Conservation (phyloP, 1,140 invertebrate species). For the Amphibalanus amphitrite region DNA sequence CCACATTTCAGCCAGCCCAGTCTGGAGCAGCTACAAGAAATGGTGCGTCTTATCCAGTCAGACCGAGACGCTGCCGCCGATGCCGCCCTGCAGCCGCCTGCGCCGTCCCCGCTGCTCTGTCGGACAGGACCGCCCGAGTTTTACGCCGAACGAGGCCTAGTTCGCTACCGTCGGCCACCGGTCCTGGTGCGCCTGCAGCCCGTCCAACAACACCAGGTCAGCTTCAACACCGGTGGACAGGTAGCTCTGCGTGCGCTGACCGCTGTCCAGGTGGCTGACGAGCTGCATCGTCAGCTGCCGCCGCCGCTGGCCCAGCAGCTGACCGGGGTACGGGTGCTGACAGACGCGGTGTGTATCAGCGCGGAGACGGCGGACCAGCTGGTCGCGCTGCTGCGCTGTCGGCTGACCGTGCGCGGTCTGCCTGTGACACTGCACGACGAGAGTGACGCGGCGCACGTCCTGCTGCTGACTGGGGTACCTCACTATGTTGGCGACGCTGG, state of each 20-base stretch:
- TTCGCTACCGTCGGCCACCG: no score
- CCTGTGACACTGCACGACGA: constrained; percentile 23
- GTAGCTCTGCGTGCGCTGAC: background rate
- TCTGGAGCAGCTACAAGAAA: background rate
- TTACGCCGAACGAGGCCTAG: background rate
- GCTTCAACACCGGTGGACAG: background rate
- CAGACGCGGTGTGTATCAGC: constrained; percentile 23
- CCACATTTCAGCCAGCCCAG: background rate
- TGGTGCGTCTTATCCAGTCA: background rate
- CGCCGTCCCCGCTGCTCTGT: no score
- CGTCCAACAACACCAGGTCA: background rate
- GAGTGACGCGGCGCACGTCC: constrained; percentile 21
- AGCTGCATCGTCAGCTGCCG: background rate
- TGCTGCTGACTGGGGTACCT: constrained; percentile 25
- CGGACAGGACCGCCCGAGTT: background rate
- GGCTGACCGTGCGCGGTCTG: constrained; percentile 22
- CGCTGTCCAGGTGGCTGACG: background rate
- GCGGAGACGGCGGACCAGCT: constrained; percentile 21
- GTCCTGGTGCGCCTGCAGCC: background rate
- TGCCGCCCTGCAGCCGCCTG: no score
- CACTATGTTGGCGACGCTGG: constrained; percentile 24
- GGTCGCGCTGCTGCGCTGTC: constrained; percentile 19
- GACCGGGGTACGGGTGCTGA: constrained; percentile 23
- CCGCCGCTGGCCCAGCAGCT: constrained; percentile 19
- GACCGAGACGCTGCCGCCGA: background rate